Percentiles rank a stretch among this genome's conserved stretches.
Conservation (phyloP, 1,140 invertebrate genomes). For the Heliconius hewitsoni region DNA sequence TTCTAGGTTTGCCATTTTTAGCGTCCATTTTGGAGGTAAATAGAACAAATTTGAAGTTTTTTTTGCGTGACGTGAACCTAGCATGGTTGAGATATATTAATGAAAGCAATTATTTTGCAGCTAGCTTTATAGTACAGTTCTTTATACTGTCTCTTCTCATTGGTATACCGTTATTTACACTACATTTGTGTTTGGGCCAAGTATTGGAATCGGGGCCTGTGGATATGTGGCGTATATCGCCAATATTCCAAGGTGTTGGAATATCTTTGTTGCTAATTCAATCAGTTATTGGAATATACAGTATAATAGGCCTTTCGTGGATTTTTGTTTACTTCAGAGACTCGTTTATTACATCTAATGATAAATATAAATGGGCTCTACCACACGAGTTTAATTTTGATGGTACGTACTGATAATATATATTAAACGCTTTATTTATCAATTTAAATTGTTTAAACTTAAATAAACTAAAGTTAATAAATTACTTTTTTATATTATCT, state of each 20-base stretch:
- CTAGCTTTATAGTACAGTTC: constrained; percentile 94
- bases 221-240: constrained; percentile 96
- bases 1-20: constrained; percentile 92
- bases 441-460: too few relatives aligned
- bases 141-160: constrained; percentile 90
- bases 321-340: constrained; percentile 94
- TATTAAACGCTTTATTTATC: too few relatives aligned
- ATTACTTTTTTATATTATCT: too few relatives aligned
- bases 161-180: constrained; percentile 92
- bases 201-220: constrained; percentile 91
- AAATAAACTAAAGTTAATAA: not conserved
- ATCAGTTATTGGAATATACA: constrained; percentile 92
- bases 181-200: constrained; percentile 93
- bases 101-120: constrained; percentile 87
- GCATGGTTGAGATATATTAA: constrained; percentile 10
- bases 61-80: not conserved
- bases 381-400: constrained; percentile 85
- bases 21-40: constrained; percentile 92
- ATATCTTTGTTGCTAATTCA: constrained; percentile 90
- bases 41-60: constrained; percentile 16
- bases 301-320: constrained; percentile 93
- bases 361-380: constrained; percentile 91
- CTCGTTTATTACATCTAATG: constrained; percentile 91
- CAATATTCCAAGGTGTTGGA: constrained; percentile 94
- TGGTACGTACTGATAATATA: constrained; percentile 68